A percentile compares a stretch with the other conserved stretches of the same genome.
phyloP scores from a whole-genome alignment of 2,888 invertebrate genomes.

The Argyresthia albistria region DNA sequence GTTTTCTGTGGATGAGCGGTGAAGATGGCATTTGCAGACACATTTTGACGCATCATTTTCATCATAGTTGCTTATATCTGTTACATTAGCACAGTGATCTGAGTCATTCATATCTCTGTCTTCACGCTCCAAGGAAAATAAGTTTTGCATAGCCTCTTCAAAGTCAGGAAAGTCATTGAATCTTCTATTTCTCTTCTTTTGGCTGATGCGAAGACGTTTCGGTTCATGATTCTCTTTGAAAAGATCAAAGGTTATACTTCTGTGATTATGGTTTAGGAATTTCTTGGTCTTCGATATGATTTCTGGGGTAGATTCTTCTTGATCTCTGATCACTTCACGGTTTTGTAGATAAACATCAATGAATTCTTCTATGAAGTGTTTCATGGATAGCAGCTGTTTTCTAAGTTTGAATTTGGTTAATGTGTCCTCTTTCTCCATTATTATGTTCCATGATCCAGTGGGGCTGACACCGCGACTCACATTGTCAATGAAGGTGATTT shows the following conservation, averaged over 20 bases:
- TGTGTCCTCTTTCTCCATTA: constrained; percentile 43
- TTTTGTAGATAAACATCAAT: constrained; percentile 27
- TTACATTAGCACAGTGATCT: constrained; percentile 13
- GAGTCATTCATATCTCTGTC: constrained; percentile 15
- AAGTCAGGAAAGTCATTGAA: constrained; percentile 50
- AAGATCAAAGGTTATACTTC: constrained; percentile 15
- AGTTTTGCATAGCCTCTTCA: constrained; percentile 42
- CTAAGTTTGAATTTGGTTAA: constrained; percentile 37
- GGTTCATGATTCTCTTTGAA: neutral
- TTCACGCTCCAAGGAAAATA: constrained; percentile 24
- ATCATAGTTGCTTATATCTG: constrained; percentile 5
- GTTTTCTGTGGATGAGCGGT: constrained; percentile 12
- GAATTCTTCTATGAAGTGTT: constrained; percentile 39
- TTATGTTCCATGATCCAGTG: constrained; percentile 42
- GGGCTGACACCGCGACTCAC: constrained; percentile 28
- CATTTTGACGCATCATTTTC: constrained; percentile 18
- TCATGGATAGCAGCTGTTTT: constrained; percentile 41
- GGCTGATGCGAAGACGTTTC: constrained; percentile 24
- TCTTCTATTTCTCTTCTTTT: constrained; percentile 47
- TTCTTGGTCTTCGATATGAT: constrained; percentile 7
- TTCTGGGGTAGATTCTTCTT: neutral
- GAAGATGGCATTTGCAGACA: constrained; percentile 32
- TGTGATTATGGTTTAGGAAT: constrained; percentile 11
- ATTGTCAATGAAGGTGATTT: constrained; percentile 24
- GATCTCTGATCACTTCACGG: neutral